Percentiles rank a stretch among this genome's conserved stretches.
These are phyloP conservation scores for Eutolmus rufibarbis DNA, from an alignment of 2,888 invertebrate genomes.

Conservation along the genomic window DNA sequence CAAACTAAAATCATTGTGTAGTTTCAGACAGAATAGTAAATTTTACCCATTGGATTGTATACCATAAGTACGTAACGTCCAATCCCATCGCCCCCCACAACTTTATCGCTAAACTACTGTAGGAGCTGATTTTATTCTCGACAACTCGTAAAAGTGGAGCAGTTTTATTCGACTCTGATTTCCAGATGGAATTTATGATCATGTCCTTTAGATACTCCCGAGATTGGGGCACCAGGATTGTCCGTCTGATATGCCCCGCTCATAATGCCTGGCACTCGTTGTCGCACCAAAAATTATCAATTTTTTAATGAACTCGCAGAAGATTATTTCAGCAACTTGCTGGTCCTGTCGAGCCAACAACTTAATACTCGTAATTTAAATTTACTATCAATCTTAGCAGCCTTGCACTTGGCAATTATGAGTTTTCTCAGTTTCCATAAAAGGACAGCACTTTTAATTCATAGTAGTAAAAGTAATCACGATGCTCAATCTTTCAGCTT, in stretches of 20 bases:
- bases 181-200: constrained; percentile 41
- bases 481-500: background rate
- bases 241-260: background rate
- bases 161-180: constrained; percentile 40
- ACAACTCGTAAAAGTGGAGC: constrained; percentile 40
- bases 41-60: constrained; percentile 31
- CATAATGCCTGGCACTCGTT: background rate
- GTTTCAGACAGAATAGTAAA: constrained; percentile 32
- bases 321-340: constrained; percentile 2
- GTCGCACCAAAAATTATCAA: constrained; percentile 2
- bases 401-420: background rate
- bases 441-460: background rate
- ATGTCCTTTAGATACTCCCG: constrained; percentile 32
- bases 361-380: background rate
- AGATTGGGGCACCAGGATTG: background rate
- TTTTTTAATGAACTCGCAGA: constrained; percentile 21
- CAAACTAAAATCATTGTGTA: constrained; percentile 41
- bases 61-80: constrained; percentile 14
- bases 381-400: background rate
- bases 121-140: constrained; percentile 35
- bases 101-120: constrained; percentile 18
- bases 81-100: constrained; percentile 6
- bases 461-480: background rate
- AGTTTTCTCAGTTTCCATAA: background rate
- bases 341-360: background rate